Evolutionary conservation across 2,113 vertebrate genomes (phyloP).

Genomic region (Cyanistes caeruleus): DNA sequence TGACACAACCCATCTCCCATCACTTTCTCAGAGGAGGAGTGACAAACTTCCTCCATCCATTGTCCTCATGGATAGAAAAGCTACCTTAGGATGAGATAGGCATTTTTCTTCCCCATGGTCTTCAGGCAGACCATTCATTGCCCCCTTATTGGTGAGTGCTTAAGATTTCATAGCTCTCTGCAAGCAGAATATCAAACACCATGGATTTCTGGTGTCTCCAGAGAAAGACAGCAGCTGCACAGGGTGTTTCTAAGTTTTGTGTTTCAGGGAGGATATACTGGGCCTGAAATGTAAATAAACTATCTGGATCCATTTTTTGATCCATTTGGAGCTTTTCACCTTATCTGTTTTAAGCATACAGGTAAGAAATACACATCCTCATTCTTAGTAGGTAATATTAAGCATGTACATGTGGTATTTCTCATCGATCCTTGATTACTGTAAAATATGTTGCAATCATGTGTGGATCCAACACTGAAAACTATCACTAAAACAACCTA

Average conservation of each 20-base stretch:
- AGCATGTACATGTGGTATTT: neutral
- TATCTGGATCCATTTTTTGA: neutral
- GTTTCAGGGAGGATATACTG: neutral
- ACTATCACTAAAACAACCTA: neutral
- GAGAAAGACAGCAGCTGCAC: neutral
- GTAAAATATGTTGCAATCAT: neutral
- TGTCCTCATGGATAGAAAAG: neutral
- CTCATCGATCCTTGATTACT: neutral
- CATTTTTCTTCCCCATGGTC: fast-evolving
- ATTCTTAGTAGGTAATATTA: neutral
- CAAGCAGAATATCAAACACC: neutral
- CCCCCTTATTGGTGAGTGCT: fast-evolving
- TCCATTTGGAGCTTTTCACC: neutral
- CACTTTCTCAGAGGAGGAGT: neutral
- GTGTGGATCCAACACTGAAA: neutral
- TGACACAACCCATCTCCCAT: neutral
- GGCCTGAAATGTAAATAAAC: neutral
- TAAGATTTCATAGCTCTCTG: neutral
- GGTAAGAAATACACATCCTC: neutral
- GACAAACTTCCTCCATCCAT: neutral
- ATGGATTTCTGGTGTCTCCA: neutral
- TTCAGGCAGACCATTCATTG: neutral
- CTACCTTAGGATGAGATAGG: neutral
- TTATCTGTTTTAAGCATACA: neutral
- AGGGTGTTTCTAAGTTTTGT: neutral